Percentiles rank a stretch among this genome's conserved stretches.
These are phyloP conservation scores for Hydrotaea diabolus DNA, from an alignment of 2,888 invertebrate genomes.

Conservation along the genomic window DNA sequence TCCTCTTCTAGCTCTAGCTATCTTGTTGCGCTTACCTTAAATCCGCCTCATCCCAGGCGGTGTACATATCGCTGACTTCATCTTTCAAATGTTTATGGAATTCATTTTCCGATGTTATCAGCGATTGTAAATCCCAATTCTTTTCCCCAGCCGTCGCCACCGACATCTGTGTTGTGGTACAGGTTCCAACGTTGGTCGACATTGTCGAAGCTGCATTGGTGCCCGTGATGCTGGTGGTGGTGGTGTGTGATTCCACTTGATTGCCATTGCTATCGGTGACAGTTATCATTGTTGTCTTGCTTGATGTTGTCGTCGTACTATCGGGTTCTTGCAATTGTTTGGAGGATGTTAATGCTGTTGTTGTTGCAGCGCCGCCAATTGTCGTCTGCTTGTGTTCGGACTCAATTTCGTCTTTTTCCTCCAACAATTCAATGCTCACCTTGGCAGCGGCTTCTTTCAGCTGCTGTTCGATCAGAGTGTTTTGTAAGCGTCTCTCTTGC, in stretches of 20 bases:
- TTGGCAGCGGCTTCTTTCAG: slow-evolving; percentile 70
- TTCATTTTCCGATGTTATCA: slow-evolving; percentile 79
- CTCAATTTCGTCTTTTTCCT: slow-evolving; percentile 69
- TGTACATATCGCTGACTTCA: slow-evolving; percentile 87
- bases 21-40: slow-evolving; percentile 82
- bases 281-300: slow-evolving; percentile 69
- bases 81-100: slow-evolving; percentile 83
- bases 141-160: slow-evolving; percentile 67
- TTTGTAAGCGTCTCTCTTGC: slow-evolving; percentile 79
- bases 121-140: slow-evolving; percentile 74
- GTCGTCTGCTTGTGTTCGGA: slow-evolving; percentile 62
- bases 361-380: slow-evolving; percentile 46
- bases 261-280: slow-evolving; percentile 75
- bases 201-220: no score
- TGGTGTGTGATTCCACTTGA: slow-evolving; percentile 70
- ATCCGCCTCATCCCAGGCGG: slow-evolving; percentile 86
- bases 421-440: slow-evolving; percentile 69
- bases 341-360: slow-evolving; percentile 24
- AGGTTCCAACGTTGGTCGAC: slow-evolving; percentile 42
- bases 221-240: slow-evolving; percentile 35
- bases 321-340: slow-evolving; percentile 20
- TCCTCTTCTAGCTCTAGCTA: neutral
- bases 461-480: slow-evolving; percentile 74
- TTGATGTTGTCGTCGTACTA: slow-evolving; percentile 30
- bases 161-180: slow-evolving; percentile 28